Evolutionary conservation across 2,113 vertebrate genomes (phyloP).

Genomic region (Centropristis striata): DNA sequence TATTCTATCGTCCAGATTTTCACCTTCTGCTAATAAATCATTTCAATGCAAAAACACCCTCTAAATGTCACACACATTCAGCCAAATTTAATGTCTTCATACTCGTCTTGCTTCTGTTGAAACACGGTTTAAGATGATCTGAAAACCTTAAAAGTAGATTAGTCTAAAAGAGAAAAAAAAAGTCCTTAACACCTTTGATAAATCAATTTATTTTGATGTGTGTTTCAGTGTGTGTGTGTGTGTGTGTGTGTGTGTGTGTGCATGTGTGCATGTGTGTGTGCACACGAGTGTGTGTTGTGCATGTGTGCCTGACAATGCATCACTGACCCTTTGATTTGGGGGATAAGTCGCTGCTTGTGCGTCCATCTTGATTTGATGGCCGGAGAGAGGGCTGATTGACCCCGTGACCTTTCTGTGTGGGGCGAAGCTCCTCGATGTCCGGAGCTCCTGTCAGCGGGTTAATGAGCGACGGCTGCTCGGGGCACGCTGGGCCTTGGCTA

Average conservation of each 20-base stretch:
- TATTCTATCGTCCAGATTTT: neutral
- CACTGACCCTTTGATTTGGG: slow-evolving; percentile 80
- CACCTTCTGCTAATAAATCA: neutral
- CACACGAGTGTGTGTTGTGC: slow-evolving; percentile 13
- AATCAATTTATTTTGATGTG: slow-evolving; percentile 79
- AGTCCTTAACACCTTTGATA: slow-evolving; percentile 74
- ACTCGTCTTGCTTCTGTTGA: slow-evolving; percentile 25
- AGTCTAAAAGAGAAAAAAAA: slow-evolving; percentile 10
- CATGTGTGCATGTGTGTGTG: slow-evolving; percentile 29
- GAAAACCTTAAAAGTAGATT: slow-evolving; percentile 61
- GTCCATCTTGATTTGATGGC: slow-evolving; percentile 91
- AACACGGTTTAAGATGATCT: slow-evolving; percentile 11
- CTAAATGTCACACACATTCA: slow-evolving; percentile 34
- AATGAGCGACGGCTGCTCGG: slow-evolving; percentile 95
- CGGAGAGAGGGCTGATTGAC: slow-evolving; percentile 94
- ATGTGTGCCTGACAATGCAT: slow-evolving; percentile 51
- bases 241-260: slow-evolving; percentile 29
- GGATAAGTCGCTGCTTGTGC: slow-evolving; percentile 89
- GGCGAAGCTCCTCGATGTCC: slow-evolving; percentile 86
- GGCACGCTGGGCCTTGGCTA: slow-evolving; percentile 90
- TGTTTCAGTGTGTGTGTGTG: slow-evolving; percentile 31
- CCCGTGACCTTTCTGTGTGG: slow-evolving; percentile 91
- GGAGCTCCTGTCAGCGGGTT: slow-evolving; percentile 88
- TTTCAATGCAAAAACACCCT: neutral
- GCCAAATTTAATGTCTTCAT: slow-evolving; percentile 37